Evolutionary conservation across 2,888 invertebrate species (phyloP), one percentile per base, ranked within the genome.

Genomic region (Cylindroiulus punctatus): DNA sequence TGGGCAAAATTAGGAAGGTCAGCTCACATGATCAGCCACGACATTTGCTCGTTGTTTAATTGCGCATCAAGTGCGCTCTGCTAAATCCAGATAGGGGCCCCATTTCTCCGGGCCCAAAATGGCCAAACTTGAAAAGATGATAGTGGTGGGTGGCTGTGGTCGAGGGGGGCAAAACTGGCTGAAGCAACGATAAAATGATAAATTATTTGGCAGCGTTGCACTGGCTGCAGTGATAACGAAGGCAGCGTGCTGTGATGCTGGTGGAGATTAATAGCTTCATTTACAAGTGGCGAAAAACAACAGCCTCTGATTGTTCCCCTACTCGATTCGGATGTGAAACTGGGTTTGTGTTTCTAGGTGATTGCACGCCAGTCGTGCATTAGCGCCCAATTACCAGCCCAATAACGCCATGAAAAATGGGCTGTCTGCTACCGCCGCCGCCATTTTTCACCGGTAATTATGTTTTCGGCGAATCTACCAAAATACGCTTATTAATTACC

Each of bases 221-320:
- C 14, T 26, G 76, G 76, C 14, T 76, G 76, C 76, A 30, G 30
- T 26, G 76, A 76, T 76, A 76, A 76, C 76, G 76, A 76, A 76
- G 76, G 22, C 76, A 76, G 76, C 30, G 30, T 76, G 76, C 30
- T 30, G 76, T 5, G 1, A 44, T 10, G 44, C 4, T 44, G 44
- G 44, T 30, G 14, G 22, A 76, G 76, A 76, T 76, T 26, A 76
- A 76, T 76, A 3, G 76, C 14, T 76, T 76, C 76, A 76, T 76
- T 76, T 76, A 26, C 76, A 76, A 76, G 76, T 76, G 76, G 76
- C 76, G 76, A 76, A 76, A 76, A 76, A 76, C 76, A 76, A 76
- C 30, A 14, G 30, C 30, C 76, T 26, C 14, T 76, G 30, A 76
- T 76, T 76, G 76, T 76, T 76, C 30, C 76, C 76, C 8, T 76